phyloP scores from a whole-genome alignment of 2,113 vertebrate species.

The Tupaia chinensis region DNA sequence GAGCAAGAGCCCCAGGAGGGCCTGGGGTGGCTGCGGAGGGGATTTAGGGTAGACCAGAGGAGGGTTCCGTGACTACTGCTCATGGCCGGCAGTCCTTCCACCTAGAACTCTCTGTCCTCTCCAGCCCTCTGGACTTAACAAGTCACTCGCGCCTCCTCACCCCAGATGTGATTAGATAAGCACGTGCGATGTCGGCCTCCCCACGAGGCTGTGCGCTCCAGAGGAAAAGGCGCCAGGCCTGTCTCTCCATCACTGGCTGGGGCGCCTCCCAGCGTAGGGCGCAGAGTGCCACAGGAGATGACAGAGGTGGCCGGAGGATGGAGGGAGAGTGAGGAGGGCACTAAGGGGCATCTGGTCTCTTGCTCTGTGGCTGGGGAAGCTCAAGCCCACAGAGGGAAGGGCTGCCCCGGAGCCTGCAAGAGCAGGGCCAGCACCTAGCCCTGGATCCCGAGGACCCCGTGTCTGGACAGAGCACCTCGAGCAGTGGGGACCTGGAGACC shows the following conservation, averaged over 20 bases:
- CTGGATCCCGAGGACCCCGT: not conserved
- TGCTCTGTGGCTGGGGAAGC: not conserved
- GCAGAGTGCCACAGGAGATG: too few relatives aligned
- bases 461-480: not conserved
- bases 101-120: not conserved
- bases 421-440: not conserved
- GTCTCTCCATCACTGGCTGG: not conserved
- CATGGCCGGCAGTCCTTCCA: not conserved
- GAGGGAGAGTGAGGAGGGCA: not conserved
- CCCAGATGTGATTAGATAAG: not conserved
- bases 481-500: too few relatives aligned
- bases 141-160: not conserved
- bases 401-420: accelerated
- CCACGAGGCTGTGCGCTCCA: accelerated
- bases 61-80: not conserved
- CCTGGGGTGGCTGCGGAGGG: not conserved
- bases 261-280: not conserved
- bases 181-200: not conserved
- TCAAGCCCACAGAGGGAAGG: not conserved
- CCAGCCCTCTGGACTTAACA: too few relatives aligned
- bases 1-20: not conserved
- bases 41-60: not conserved
- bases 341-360: not conserved
- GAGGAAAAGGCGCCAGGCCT: accelerated
- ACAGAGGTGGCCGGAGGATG: not conserved